These are phyloP conservation scores for Protomyctophum bolini DNA, from an alignment of 2,113 vertebrate genomes.

Conservation along the genomic window DNA sequence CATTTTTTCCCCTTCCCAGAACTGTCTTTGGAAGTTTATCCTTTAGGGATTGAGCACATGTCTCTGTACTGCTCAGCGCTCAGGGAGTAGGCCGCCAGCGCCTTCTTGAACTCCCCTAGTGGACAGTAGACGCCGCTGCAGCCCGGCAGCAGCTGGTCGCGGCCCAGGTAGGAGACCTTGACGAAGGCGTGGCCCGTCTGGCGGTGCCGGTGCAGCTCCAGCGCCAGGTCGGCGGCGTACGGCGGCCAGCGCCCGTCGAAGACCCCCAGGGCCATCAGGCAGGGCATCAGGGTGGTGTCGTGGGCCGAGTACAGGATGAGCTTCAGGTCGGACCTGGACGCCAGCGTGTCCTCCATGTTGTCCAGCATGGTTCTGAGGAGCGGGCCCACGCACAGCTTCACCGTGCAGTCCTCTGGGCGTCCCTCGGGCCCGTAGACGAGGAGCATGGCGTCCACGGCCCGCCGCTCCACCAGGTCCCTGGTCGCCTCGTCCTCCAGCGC, in stretches of 20 bases:
- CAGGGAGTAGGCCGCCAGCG: constrained; percentile 71
- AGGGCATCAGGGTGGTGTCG: constrained; percentile 81
- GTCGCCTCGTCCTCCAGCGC: constrained; percentile 51
- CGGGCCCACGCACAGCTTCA: constrained; percentile 81
- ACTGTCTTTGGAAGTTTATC: no score
- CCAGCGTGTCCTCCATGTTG: constrained; percentile 71
- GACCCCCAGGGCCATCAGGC: constrained; percentile 81
- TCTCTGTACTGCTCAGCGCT: constrained; percentile 70
- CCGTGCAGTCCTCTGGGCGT: constrained; percentile 55
- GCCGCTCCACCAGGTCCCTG: constrained; percentile 72
- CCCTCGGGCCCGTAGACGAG: constrained; percentile 62
- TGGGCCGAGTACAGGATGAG: constrained; percentile 84
- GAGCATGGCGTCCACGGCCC: constrained; percentile 77
- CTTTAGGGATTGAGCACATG: no score
- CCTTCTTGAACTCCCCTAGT: constrained; percentile 78
- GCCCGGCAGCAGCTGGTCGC: constrained; percentile 82
- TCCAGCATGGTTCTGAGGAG: constrained; percentile 73
- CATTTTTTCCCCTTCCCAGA: no score
- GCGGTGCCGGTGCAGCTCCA: constrained; percentile 82
- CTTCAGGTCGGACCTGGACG: constrained; percentile 72
- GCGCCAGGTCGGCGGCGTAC: constrained; percentile 79
- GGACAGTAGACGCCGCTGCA: constrained; percentile 80
- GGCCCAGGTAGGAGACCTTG: constrained; percentile 76
- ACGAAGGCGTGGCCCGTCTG: constrained; percentile 81
- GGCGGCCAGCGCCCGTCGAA: constrained; percentile 86